phyloP scores from a whole-genome alignment of 2,113 vertebrate genomes.

The Sigmodon hispidus region DNA sequence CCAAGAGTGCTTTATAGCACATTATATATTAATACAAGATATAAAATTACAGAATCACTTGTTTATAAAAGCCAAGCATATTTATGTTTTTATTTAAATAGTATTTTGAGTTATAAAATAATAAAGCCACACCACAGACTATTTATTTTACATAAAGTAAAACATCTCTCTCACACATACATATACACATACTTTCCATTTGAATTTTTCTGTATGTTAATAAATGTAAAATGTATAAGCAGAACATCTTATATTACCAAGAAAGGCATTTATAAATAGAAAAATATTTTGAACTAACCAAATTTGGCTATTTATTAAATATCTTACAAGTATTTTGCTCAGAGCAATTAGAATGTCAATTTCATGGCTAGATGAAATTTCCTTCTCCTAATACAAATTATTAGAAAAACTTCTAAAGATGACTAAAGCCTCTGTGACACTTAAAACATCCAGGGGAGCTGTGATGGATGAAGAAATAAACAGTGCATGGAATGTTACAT shows the following conservation, averaged over 20 bases:
- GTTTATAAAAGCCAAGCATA: slow-evolving; percentile 19
- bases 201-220: not conserved
- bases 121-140: slow-evolving; percentile 2
- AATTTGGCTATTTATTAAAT: slow-evolving; percentile 43
- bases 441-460: slow-evolving; percentile 7
- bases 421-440: not conserved
- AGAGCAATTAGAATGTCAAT: slow-evolving; percentile 47
- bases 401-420: slow-evolving; percentile 31
- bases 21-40: slow-evolving; percentile 35
- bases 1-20: slow-evolving; percentile 5
- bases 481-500: not conserved
- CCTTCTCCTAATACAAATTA: slow-evolving; percentile 33
- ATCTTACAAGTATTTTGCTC: slow-evolving; percentile 15
- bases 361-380: slow-evolving; percentile 29
- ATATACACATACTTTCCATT: not conserved
- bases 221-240: not conserved
- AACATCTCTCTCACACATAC: not conserved
- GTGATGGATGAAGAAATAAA: slow-evolving; percentile 6
- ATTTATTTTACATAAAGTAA: slow-evolving; percentile 45
- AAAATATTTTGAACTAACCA: not conserved
- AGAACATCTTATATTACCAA: slow-evolving; percentile 13
- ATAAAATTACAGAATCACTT: slow-evolving; percentile 48
- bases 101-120: slow-evolving; percentile 43
- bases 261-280: slow-evolving; percentile 3
- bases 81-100: slow-evolving; percentile 39